These are phyloP conservation scores for Xestobium rufovillosum DNA, from an alignment of 2,888 invertebrate genomes.

Conservation along the genomic window DNA sequence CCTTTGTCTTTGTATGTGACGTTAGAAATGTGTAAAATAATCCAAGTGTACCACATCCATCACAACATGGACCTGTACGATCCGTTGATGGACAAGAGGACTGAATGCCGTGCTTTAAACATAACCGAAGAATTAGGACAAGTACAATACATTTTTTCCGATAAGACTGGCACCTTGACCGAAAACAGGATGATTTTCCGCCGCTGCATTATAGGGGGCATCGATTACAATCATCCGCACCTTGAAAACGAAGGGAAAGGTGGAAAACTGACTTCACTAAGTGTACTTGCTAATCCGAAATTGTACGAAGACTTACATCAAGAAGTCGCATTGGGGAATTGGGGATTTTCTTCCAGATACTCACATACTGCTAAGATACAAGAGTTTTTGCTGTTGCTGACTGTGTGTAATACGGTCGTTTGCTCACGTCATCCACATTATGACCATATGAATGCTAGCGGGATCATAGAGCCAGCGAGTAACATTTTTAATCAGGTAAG, in stretches of 20 bases:
- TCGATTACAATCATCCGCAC: slow-evolving; percentile 80
- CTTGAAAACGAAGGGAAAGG: slow-evolving; percentile 54
- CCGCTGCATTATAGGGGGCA: slow-evolving; percentile 79
- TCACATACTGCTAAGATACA: slow-evolving; percentile 66
- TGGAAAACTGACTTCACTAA: slow-evolving; percentile 45
- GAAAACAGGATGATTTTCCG: slow-evolving; percentile 97
- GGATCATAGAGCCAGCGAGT: slow-evolving; percentile 47
- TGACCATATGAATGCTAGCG: slow-evolving; percentile 66
- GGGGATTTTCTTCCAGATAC: slow-evolving; percentile 28
- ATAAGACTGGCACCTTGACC: slow-evolving; percentile 96
- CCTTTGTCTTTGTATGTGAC: slow-evolving; percentile 95
- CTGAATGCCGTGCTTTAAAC: slow-evolving; percentile 89
- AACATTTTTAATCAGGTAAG: slow-evolving; percentile 3
- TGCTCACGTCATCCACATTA: slow-evolving; percentile 79
- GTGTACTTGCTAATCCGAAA: slow-evolving; percentile 46
- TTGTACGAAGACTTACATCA: slow-evolving; percentile 47
- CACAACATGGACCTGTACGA: slow-evolving; percentile 85
- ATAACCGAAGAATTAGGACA: slow-evolving; percentile 97
- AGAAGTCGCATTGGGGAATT: slow-evolving; percentile 30
- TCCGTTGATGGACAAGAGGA: slow-evolving; percentile 67
- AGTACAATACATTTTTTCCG: slow-evolving; percentile 89
- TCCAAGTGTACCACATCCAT: slow-evolving; percentile 93
- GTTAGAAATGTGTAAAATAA: slow-evolving; percentile 90
- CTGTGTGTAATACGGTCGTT: slow-evolving; percentile 95
- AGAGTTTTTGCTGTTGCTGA: slow-evolving; percentile 84